Evolutionary conservation across 2,888 invertebrate genomes (phyloP), one percentile per base, ranked within the genome.

Genomic region (Galeopsomyia nigrocyanea): DNA sequence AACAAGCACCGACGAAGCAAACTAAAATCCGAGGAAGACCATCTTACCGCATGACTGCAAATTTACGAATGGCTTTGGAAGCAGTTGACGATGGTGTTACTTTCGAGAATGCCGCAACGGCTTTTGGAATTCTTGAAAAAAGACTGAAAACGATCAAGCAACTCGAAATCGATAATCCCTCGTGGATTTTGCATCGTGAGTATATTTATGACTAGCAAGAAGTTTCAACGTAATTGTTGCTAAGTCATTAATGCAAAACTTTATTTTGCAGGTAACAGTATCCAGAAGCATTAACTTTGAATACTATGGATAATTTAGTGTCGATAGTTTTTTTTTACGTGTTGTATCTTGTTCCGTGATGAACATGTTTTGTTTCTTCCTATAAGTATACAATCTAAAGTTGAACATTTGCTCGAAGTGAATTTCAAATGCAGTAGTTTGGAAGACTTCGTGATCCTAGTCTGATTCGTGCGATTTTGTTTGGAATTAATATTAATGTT

Each of bases 31-130:
- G 0, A 14, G 16, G 3, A 19, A 7, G 2, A 56, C 61, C 68
- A 17, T 10, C 46, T 10, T 71, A 74, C 16, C 67, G 70, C 10
- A 71, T 71, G 63, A 74, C 74, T 2, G 67, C 68, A 0, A 67
- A 70, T 26, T 55, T 74, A 3, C 57, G 51, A 21, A 67, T 64
- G 58, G 67, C 67, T 2, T 49, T 74, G 3, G 49, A 71, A 13
- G 69, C 56, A 0, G 0, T 73, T 3, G 73, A 73, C 7, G 16
- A 57, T 7, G 73, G 73, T 10, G 61, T 9, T 0, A 1, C 13
- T 0, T 14, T n/a, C 9, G 0, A 2, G 0, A 31, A 31, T 1
- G 57, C 17, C 1, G 56, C 73, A 0, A n/a, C n/a, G 2, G 31
- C 39, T 2, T 73, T 69, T 26, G 68, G 73, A 13, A 50, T 73